Conservation (phyloP, 2,888 invertebrate species). For the Syrista parreyssii region DNA sequence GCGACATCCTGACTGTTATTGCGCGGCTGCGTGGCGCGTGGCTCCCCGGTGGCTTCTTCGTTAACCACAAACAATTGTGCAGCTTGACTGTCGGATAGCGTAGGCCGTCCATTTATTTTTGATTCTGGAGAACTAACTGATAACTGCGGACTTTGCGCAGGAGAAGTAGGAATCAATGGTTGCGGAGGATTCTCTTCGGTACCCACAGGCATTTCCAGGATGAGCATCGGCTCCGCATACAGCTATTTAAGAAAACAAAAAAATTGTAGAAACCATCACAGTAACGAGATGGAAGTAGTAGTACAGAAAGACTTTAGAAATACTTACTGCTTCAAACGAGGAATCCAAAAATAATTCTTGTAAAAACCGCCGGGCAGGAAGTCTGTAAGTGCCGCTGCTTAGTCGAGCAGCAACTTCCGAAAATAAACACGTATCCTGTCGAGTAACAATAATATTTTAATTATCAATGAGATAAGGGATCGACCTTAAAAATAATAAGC, state of each 20-base stretch:
- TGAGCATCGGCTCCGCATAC: slow-evolving; percentile 59
- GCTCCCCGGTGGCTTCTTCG: slow-evolving; percentile 44
- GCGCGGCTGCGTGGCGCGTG: slow-evolving; percentile 31
- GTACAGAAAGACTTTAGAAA: slow-evolving; percentile 1
- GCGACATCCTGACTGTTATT: slow-evolving; percentile 32
- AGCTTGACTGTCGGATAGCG: slow-evolving; percentile 40
- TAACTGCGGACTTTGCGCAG: slow-evolving; percentile 30
- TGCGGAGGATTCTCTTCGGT: slow-evolving; percentile 40
- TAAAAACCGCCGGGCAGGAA: slow-evolving; percentile 86
- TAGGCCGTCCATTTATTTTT: slow-evolving; percentile 58
- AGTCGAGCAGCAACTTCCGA: slow-evolving; percentile 89
- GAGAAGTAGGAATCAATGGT: slow-evolving; percentile 27
- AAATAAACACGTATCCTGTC: slow-evolving; percentile 88
- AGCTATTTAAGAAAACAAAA: slow-evolving; percentile 46
- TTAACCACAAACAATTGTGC: slow-evolving; percentile 43
- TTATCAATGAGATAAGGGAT: slow-evolving; percentile 63
- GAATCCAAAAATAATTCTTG: slow-evolving; percentile 94
- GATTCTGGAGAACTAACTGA: slow-evolving; percentile 41
- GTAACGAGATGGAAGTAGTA: neutral
- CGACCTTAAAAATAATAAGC: neutral
- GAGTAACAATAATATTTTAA: slow-evolving; percentile 59
- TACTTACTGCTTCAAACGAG: slow-evolving; percentile 73
- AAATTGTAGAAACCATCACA: neutral
- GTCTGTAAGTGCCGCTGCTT: slow-evolving; percentile 82
- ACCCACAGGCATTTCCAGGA: slow-evolving; percentile 47